Base-by-base conservation (phyloP, 1,140 invertebrate species). In the Scaptomyza graminum region DNA sequence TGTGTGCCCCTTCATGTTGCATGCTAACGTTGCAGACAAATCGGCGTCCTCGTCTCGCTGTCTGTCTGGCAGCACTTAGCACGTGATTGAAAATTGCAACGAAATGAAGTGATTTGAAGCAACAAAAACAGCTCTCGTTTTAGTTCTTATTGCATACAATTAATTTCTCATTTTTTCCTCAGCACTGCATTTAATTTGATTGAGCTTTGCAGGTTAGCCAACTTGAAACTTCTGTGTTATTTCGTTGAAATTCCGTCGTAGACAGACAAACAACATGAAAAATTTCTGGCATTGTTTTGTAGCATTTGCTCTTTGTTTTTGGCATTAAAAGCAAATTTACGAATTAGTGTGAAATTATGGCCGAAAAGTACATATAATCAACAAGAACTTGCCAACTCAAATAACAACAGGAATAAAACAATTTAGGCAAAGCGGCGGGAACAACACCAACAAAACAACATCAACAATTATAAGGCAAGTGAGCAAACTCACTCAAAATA, bases 341-440 rank as follows among this genome's bases (percentile, higher is more conserved):
- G 82, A 85, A 85, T 85, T 87, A 82, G 82, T 88, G 82, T 76
- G 82, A 82, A 85, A 85, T 85, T 85, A 87, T 56, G 51, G 54
- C 64, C 64, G 61, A 74, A 73, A 54, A 71, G 62, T 52, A 74
- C 63, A 39, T 41, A 65, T 8, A 50, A 47, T 25, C 64, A 62
- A 57, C 51, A 57, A 62, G 7, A 31, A 31, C 28, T 22, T 22
- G 2, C 18, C 18, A 22, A 22, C 18, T 22, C 18, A 22, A 22
- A 22, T 22, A 22, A 22, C 18, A 22, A 22, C 18, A 22, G 18
- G 18, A 31, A 31, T 37, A 34, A 60, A 44, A 25, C 37, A 49
- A 34, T 65, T 72, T 60, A 13, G 60, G 22, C 59, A 64, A 51
- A 37, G 25, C 18, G 18, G 25, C 18, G 18, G 18, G 18, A 22